Evolutionary conservation across 2,113 vertebrate genomes (phyloP).

Genomic region (Paracanthobrama guichenoti): DNA sequence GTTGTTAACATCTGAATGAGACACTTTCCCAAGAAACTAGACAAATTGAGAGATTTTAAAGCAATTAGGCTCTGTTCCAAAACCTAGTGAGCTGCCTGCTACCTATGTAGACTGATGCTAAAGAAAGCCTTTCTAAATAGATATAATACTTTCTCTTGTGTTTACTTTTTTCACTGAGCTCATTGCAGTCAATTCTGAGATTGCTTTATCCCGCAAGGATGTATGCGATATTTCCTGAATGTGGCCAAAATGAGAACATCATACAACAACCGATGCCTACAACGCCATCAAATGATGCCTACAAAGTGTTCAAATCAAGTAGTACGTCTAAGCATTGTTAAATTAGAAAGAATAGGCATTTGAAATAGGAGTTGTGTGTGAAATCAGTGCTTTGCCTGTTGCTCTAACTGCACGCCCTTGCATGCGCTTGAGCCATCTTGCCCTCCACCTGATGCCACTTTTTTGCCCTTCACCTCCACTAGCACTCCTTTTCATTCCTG

Average conservation of each 20-base stretch:
- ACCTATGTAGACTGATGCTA: not conserved
- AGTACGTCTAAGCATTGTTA: not conserved
- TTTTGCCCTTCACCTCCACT: conserved; percentile 98
- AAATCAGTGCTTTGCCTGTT: conserved; percentile 67
- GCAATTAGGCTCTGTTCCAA: conserved; percentile 6
- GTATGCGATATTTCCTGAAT: not conserved
- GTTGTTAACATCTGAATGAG: conserved; percentile 24
- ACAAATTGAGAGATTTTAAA: conserved; percentile 25
- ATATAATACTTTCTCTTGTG: too few relatives aligned
- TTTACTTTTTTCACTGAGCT: too few relatives aligned
- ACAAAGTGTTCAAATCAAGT: not conserved
- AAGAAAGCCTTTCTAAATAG: too few relatives aligned
- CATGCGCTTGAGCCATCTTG: conserved; percentile 93
- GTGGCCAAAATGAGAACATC: not conserved
- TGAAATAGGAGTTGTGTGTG: not conserved
- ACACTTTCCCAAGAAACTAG: conserved; percentile 9
- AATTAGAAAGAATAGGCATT: not conserved
- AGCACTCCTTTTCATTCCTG: conserved; percentile 99
- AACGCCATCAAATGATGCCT: too few relatives aligned
- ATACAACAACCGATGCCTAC: not conserved
- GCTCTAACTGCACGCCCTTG: conserved; percentile 92
- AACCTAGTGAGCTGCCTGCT: not conserved
- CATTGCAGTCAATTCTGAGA: too few relatives aligned
- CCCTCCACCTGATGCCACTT: conserved; percentile 90
- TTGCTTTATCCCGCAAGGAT: too few relatives aligned